These are phyloP conservation scores for Epinephelus coioides DNA, from an alignment of 2,797 vertebrate genomes.

Conservation along the genomic window DNA sequence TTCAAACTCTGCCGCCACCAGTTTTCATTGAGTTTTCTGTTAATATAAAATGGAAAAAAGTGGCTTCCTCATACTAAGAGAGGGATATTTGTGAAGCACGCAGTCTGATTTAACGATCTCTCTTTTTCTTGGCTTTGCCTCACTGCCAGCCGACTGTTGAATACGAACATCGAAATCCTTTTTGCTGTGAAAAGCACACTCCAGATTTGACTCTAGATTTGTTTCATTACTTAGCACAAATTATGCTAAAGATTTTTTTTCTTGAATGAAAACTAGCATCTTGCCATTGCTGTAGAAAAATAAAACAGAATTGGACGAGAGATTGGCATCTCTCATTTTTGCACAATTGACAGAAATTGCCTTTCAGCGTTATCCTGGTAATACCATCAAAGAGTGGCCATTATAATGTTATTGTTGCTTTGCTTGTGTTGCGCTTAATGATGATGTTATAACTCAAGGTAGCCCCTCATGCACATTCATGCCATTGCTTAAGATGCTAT, in stretches of 20 bases:
- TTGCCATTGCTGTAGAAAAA: not conserved
- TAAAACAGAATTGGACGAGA: too few relatives aligned
- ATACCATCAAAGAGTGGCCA: not conserved
- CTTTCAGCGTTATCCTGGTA: not conserved
- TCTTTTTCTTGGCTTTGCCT: not conserved
- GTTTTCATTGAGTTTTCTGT: conserved; percentile 5
- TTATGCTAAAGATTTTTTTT: not conserved
- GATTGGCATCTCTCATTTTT: not conserved
- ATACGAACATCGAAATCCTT: not conserved
- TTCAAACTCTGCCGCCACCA: not conserved
- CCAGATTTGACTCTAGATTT: too few relatives aligned
- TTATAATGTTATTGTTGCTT: not conserved
- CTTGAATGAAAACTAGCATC: too few relatives aligned
- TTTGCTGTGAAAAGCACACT: too few relatives aligned
- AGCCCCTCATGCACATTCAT: not conserved
- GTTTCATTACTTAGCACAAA: conserved; percentile 3
- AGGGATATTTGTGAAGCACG: conserved; percentile 12
- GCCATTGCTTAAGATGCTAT: not conserved
- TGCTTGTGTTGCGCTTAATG: not conserved
- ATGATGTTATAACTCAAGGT: not conserved
- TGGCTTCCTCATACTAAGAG: not conserved
- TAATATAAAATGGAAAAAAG: conserved; percentile 11
- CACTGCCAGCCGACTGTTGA: not conserved
- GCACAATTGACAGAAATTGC: not conserved
- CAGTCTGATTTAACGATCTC: not conserved